Evolutionary conservation across 2,797 vertebrate species (phyloP).

Genomic region (Amblyopsis hoosieri): DNA sequence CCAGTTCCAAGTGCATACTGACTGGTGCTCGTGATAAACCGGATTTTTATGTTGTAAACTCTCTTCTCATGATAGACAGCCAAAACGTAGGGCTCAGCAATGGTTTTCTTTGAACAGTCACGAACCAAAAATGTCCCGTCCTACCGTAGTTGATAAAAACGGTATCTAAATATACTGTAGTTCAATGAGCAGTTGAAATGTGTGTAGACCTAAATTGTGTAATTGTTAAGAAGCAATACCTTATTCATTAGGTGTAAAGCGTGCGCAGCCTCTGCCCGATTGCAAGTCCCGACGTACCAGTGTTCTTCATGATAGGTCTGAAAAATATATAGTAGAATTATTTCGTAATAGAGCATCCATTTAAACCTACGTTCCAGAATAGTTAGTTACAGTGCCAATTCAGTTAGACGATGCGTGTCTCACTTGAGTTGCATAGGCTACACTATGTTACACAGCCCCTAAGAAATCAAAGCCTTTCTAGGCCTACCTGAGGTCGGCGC

Average conservation of each 20-base stretch:
- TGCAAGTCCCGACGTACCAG: constrained; percentile 85
- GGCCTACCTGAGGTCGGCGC: constrained; percentile 61
- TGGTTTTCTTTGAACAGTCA: constrained; percentile 80
- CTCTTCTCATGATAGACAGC: constrained; percentile 82
- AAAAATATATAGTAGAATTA: constrained; percentile 5
- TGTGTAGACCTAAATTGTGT: not conserved
- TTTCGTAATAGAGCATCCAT: not conserved
- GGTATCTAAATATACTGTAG: not conserved
- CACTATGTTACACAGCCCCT: not conserved
- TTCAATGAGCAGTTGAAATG: not conserved
- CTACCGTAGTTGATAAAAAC: constrained; percentile 60
- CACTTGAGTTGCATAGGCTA: too few relatives aligned
- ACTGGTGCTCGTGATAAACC: constrained; percentile 75
- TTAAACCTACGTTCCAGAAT: not conserved
- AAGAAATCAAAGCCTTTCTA: not conserved
- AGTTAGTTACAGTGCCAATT: too few relatives aligned
- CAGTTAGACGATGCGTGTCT: too few relatives aligned
- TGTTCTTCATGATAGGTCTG: constrained; percentile 60
- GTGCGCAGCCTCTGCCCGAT: constrained; percentile 82
- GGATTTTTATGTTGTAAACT: constrained; percentile 92
- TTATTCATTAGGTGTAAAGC: constrained; percentile 81
- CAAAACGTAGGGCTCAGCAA: constrained; percentile 84
- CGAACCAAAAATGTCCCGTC: constrained; percentile 90
- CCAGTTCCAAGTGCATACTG: constrained; percentile 86
- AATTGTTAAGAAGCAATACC: constrained; percentile 60